Evolutionary conservation across 2,113 vertebrate species (phyloP).

Genomic region (Eulacestoma nigropectus): DNA sequence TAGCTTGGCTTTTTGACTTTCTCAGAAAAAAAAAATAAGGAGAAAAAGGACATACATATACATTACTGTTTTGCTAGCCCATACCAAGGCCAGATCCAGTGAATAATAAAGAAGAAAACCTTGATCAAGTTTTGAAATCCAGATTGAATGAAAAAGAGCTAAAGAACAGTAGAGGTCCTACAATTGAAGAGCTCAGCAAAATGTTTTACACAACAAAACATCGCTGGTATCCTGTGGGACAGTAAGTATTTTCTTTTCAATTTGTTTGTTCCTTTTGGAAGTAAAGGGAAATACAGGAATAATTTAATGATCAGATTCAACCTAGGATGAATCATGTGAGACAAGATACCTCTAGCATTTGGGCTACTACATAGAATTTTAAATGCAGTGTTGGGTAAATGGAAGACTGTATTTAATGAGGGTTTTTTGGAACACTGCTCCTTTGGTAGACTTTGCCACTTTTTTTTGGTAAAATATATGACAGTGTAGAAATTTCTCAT

Average conservation of each 20-base stretch:
- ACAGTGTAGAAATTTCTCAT: neutral
- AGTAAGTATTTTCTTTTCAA: conserved; percentile 76
- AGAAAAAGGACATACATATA: neutral
- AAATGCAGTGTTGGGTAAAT: neutral
- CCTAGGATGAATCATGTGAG: neutral
- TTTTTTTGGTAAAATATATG: neutral
- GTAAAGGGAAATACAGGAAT: neutral
- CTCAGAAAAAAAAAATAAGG: neutral
- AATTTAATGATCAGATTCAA: neutral
- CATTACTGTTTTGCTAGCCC: conserved; percentile 71
- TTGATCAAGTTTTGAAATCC: conserved; percentile 87
- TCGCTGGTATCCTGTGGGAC: conserved; percentile 90
- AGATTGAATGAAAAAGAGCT: conserved; percentile 74
- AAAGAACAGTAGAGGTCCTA: conserved; percentile 66
- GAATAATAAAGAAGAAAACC: conserved; percentile 77
- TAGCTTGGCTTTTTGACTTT: neutral
- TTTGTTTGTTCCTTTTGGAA: neutral
- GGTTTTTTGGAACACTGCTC: neutral
- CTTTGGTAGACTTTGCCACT: neutral
- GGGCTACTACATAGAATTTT: neutral
- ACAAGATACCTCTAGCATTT: neutral
- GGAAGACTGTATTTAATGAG: neutral
- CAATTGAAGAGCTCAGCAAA: conserved; percentile 89
- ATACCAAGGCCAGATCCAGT: conserved; percentile 80
- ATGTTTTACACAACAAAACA: conserved; percentile 98